phyloP scores from a whole-genome alignment of 2,797 vertebrate species.

The Anas capensis region DNA sequence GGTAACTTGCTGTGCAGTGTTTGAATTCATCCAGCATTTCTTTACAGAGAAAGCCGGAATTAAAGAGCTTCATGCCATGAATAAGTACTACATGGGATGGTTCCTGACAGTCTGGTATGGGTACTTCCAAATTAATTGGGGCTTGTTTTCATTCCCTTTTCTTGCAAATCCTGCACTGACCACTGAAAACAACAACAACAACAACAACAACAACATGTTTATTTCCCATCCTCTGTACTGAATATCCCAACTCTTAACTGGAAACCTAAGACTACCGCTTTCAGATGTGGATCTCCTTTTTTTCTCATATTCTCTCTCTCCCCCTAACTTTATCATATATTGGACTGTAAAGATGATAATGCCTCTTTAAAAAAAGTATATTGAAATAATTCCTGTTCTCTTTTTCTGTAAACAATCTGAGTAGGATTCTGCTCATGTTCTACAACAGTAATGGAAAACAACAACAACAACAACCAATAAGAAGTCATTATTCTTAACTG shows the following conservation, averaged over 20 bases:
- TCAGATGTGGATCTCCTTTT: not conserved
- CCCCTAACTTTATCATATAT: not conserved
- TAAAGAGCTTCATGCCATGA: not conserved
- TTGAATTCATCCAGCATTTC: conserved; percentile 16
- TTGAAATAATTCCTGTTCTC: not conserved
- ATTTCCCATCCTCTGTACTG: not conserved
- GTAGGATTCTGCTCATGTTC: not conserved
- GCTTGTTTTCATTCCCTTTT: not conserved
- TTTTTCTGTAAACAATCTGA: not conserved
- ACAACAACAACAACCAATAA: not conserved
- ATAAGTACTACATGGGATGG: not conserved
- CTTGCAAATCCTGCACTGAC: not conserved
- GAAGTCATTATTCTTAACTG: not conserved
- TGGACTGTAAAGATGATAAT: not conserved
- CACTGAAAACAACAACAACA: not conserved
- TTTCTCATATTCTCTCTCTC: not conserved
- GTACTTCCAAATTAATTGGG: not conserved
- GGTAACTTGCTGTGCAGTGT: not conserved
- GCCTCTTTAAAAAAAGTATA: not conserved
- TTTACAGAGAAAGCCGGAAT: not conserved
- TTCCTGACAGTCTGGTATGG: not conserved
- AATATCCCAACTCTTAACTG: not conserved
- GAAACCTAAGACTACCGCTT: not conserved
- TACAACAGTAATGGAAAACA: not conserved
- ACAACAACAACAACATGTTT: not conserved